A percentile compares a stretch with the other conserved stretches of the same genome.
Conservation (phyloP, 1,140 invertebrate species). For the Euglossa dilemma region DNA sequence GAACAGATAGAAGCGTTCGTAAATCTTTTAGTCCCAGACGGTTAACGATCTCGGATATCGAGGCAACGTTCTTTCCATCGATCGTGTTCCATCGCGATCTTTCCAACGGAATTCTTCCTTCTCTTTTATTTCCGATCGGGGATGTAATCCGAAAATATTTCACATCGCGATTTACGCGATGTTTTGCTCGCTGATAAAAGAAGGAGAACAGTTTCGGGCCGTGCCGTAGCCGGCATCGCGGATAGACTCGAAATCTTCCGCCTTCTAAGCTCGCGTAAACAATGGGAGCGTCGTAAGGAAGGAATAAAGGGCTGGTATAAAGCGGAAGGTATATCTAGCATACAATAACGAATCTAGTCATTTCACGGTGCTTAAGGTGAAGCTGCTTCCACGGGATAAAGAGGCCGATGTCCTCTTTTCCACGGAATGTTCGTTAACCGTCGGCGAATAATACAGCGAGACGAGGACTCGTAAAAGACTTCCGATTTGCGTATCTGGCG, state of each 20-base stretch:
- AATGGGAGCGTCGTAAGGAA: constrained; percentile 8
- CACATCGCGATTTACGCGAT: neutral
- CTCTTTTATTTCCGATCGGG: neutral
- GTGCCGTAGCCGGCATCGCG: neutral
- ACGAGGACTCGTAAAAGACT: constrained; percentile 17
- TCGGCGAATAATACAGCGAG: constrained; percentile 52
- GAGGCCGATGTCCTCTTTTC: neutral
- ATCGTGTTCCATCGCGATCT: neutral
- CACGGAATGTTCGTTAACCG: constrained; percentile 52
- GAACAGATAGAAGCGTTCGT: constrained; percentile 27
- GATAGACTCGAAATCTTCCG: neutral
- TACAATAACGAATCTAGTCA: constrained; percentile 39
- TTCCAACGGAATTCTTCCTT: neutral
- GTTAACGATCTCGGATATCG: neutral
- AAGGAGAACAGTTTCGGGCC: neutral
- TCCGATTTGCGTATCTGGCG: constrained; percentile 16
- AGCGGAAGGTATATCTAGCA: neutral
- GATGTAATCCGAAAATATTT: neutral
- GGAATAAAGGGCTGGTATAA: neutral
- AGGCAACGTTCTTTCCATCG: neutral
- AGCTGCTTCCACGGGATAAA: constrained; percentile 16
- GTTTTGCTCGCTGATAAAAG: neutral
- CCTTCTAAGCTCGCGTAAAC: constrained; percentile 28
- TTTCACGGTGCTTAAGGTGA: constrained; percentile 4
- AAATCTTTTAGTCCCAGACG: neutral